Conservation (phyloP, 1,140 invertebrate species). For the Drosophila sechellia region DNA sequence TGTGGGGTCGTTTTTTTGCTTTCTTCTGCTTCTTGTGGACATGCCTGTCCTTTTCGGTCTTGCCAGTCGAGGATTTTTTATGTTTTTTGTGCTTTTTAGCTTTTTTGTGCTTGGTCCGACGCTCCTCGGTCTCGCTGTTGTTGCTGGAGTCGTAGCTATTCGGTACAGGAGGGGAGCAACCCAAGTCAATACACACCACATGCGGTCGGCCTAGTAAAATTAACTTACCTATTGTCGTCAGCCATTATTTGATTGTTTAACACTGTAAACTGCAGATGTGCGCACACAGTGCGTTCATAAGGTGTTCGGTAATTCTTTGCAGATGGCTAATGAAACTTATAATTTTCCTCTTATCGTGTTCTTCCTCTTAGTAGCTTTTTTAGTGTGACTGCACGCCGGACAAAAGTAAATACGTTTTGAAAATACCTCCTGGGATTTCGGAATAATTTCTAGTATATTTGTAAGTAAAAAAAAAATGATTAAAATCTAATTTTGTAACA, state of each 20-base stretch:
- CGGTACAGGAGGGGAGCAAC: background rate
- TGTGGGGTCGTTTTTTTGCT: conserved; percentile 63
- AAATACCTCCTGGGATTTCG: background rate
- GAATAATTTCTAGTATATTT: background rate
- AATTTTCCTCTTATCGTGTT: background rate
- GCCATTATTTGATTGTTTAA: conserved; percentile 57
- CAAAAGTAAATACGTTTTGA: background rate
- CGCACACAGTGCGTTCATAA: background rate
- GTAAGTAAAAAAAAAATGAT: background rate
- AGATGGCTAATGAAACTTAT: conserved; percentile 1
- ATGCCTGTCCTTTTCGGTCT: conserved; percentile 58
- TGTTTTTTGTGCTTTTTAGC: conserved; percentile 86
- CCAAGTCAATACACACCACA: conserved; percentile 37
- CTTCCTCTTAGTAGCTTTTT: background rate
- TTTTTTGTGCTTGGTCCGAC: conserved; percentile 72
- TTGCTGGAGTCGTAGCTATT: conserved; percentile 68
- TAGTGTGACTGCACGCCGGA: background rate
- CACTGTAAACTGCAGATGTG: background rate
- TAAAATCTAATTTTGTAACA: too few relatives aligned
- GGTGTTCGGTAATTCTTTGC: too few relatives aligned
- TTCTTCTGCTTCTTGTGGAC: conserved; percentile 79
- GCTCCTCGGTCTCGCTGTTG: conserved; percentile 69
- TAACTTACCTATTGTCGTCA: conserved; percentile 72
- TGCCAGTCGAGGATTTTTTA: conserved; percentile 81
- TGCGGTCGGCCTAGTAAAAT: conserved; percentile 3